These are phyloP conservation scores for Tipula confusa DNA, from an alignment of 2,888 invertebrate genomes.

Conservation along the genomic window DNA sequence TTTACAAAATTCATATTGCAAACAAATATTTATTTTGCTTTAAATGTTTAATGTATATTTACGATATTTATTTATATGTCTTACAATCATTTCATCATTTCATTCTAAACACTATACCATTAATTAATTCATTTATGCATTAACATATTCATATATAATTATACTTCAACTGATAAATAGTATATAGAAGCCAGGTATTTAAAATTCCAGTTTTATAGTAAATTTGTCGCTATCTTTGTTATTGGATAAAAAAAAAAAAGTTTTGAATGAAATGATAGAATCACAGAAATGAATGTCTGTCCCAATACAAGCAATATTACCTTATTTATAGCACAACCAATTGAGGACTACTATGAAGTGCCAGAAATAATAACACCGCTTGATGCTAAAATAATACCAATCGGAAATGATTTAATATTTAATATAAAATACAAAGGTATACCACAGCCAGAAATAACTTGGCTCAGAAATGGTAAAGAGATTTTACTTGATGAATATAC, in stretches of 20 bases:
- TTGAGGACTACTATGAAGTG: constrained; percentile 49
- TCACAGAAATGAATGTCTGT: background rate
- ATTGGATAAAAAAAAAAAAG: background rate
- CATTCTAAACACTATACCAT: background rate
- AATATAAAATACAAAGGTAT: constrained; percentile 68
- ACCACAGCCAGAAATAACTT: constrained; percentile 70
- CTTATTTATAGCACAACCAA: constrained; percentile 1
- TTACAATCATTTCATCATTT: constrained; percentile 27
- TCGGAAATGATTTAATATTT: constrained; percentile 64
- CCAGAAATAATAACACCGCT: constrained; percentile 72
- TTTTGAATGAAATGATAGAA: constrained; percentile 25
- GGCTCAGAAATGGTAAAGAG: constrained; percentile 80
- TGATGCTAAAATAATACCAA: constrained; percentile 66
- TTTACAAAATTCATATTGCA: too few species aligned
- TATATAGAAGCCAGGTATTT: background rate
- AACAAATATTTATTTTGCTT: constrained; percentile 7
- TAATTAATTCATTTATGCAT: constrained; percentile 4
- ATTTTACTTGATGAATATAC: constrained; percentile 62
- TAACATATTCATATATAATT: constrained; percentile 31
- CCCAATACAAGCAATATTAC: background rate
- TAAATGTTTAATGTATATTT: background rate
- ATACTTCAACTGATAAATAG: constrained; percentile 28
- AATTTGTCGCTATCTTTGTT: background rate
- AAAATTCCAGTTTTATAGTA: background rate
- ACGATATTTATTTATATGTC: background rate